Evolutionary conservation across 2,113 vertebrate species (phyloP), one percentile per base, ranked within the genome.

Genomic region (Crotalus helleri): DNA sequence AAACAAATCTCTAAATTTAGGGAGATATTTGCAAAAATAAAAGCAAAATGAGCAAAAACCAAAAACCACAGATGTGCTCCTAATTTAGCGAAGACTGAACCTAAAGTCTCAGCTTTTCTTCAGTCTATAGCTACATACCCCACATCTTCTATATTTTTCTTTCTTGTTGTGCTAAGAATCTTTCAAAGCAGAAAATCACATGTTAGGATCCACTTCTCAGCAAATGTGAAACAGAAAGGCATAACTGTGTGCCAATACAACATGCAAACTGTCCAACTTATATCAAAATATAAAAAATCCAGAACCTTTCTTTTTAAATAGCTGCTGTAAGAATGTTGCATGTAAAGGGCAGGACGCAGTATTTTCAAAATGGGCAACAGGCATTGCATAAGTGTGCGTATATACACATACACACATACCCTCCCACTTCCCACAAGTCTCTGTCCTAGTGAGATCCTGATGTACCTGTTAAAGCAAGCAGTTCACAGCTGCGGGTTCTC

Each of bases 401-500:
- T 69, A 39, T 17, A 39, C 13, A 0, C 13, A 81, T 39, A 39
- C n/a, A 19, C 69, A 81, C 15, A 81, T 39, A 81, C n/a, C 33
- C 33, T 39, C 33, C 69, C 69, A 81, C 64, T n/a, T 69, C 29
- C 64, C 64, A 33, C 29, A 69, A 39, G 24, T 17, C 54, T 64
- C n/a, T 53, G 8, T 12, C 33, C n/a, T 5, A 39, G 26, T 39
- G 57, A 61, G 12, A 85, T 51, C 81, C 81, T 23, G 3, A 54
- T 23, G 90, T 93, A 93, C 92, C 92, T 93, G 92, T 6, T 81
- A 39, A 61, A 33, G 46, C 5, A 61, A 61, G 85, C 74, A 39
- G 74, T 24, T 90, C 44, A 19, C 29, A 46, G 7, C 44, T 7
- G 23, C 4, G 1, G 44, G n/a, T 69, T n/a, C 88, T 74, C 57